Conservation (phyloP, 2,888 invertebrate genomes). For the Himalopsyche kuldschensis region DNA sequence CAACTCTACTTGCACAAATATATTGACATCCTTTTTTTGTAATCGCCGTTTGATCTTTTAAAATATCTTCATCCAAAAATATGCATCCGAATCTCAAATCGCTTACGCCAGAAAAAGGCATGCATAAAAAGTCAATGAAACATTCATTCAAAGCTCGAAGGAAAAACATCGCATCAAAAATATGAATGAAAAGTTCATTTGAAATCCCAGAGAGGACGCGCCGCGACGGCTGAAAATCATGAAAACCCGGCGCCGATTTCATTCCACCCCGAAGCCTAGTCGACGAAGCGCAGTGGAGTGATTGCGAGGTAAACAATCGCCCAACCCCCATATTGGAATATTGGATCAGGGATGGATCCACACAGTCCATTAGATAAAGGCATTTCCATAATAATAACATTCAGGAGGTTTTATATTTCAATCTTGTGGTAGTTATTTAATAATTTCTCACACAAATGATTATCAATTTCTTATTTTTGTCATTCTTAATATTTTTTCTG, state of each 20-base stretch:
- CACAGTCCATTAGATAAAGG: background rate
- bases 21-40: too few species aligned
- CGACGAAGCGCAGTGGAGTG: background rate
- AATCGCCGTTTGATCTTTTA: background rate
- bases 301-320: background rate
- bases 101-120: background rate
- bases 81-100: background rate
- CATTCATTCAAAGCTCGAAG: background rate
- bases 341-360: background rate
- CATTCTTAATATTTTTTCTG: too few species aligned
- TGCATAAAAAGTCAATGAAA: background rate
- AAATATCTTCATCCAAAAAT: background rate
- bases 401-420: too few species aligned
- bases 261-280: background rate
- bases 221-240: background rate
- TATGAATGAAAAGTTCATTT: constrained; percentile 1
- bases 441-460: too few species aligned
- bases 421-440: too few species aligned
- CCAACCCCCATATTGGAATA: background rate
- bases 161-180: background rate
- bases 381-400: too few species aligned
- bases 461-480: too few species aligned
- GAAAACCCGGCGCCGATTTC: background rate
- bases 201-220: background rate
- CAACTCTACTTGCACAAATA: too few species aligned